Percentiles rank a stretch among this genome's conserved stretches.
Conservation (phyloP, 2,797 vertebrate species). For the Oreochromis grahami region DNA sequence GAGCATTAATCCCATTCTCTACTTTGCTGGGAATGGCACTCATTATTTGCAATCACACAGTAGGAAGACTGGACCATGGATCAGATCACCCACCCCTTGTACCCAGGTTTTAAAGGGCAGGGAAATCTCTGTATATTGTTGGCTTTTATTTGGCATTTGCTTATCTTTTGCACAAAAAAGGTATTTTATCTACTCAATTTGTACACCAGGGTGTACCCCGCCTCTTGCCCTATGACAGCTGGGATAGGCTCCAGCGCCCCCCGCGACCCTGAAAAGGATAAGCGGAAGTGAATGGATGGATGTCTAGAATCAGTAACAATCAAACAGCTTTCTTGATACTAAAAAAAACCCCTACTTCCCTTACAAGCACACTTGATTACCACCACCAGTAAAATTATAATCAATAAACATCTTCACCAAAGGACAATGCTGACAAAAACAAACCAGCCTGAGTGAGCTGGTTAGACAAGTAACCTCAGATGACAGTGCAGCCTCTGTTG, state of each 20-base stretch:
- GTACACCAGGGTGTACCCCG: no score
- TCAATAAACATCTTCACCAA: not conserved
- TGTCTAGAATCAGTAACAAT: not conserved
- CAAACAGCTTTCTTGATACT: not conserved
- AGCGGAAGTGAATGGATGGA: no score
- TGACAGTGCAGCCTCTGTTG: not conserved
- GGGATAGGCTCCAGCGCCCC: no score
- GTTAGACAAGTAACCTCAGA: not conserved
- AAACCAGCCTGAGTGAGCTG: not conserved
- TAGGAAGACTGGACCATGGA: not conserved
- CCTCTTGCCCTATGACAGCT: no score
- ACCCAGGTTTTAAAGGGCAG: not conserved
- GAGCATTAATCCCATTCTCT: not conserved
- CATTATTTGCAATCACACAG: not conserved
- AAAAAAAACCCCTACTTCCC: not conserved
- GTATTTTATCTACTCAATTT: not conserved
- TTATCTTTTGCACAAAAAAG: not conserved
- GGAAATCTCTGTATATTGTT: not conserved
- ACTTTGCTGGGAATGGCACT: not conserved
- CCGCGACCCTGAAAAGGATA: no score
- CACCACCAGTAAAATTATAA: not conserved
- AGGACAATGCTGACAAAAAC: not conserved
- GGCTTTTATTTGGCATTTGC: not conserved
- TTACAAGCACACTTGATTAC: not conserved
- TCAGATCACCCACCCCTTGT: not conserved